A percentile compares a stretch with the other conserved stretches of the same genome.
phyloP scores from a whole-genome alignment of 1,140 invertebrate species.

The Venustaconcha ellipsiformis region DNA sequence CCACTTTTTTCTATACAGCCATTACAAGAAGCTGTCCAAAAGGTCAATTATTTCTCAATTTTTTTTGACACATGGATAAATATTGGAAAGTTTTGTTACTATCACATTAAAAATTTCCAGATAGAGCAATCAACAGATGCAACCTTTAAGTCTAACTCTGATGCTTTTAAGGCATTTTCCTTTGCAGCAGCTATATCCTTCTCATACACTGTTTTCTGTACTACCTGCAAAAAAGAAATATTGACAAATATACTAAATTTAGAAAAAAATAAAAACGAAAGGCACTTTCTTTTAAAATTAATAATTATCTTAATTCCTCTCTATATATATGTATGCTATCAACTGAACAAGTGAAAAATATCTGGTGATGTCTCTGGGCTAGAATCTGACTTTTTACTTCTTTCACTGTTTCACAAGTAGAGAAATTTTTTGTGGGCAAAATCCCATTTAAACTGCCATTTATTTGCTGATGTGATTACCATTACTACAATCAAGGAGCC shows the following conservation, averaged over 20 bases:
- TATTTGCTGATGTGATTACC: too few species aligned
- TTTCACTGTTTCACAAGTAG: too few species aligned
- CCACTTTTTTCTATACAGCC: not conserved
- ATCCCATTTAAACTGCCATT: too few species aligned
- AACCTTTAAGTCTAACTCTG: constrained; percentile 26
- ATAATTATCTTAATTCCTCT: not conserved
- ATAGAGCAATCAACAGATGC: not conserved
- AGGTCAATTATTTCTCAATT: not conserved
- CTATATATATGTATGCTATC: not conserved
- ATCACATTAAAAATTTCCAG: too few species aligned
- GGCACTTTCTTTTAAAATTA: not conserved
- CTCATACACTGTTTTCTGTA: constrained; percentile 22
- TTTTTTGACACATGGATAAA: not conserved
- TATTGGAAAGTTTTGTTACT: not conserved
- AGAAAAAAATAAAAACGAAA: not conserved
- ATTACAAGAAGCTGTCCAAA: not conserved
- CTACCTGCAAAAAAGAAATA: constrained; percentile 2
- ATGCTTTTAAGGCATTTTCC: constrained; percentile 40
- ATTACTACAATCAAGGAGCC: too few species aligned
- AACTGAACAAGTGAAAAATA: not conserved
- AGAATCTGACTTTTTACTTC: too few species aligned
- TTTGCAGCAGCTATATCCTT: constrained; percentile 41
- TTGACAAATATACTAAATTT: not conserved
- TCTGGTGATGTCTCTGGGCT: not conserved
- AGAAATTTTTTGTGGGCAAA: too few species aligned